phyloP scores from a whole-genome alignment of 2,797 vertebrate genomes.

The Enteromius trimaculatus region DNA sequence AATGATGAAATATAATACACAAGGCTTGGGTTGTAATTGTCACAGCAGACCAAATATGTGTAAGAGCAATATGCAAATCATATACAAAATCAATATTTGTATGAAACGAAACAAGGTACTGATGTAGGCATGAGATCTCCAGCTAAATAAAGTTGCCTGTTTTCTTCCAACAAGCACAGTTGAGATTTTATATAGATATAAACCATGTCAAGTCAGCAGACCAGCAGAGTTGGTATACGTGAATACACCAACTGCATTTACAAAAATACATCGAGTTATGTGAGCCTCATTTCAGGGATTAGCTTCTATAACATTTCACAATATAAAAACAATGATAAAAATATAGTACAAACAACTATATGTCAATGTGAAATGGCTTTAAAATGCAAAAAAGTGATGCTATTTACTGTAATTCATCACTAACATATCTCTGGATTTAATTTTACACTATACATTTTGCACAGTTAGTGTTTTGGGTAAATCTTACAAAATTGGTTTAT shows the following conservation, averaged over 20 bases:
- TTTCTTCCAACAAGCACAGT: slow-evolving; percentile 35
- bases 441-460: background rate
- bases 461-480: background rate
- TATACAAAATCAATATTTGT: slow-evolving; percentile 27
- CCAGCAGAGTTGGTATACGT: slow-evolving; percentile 28
- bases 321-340: background rate
- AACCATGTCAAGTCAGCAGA: background rate
- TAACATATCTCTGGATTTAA: background rate
- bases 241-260: too few relatives aligned
- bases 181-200: slow-evolving; percentile 52
- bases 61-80: slow-evolving; percentile 50
- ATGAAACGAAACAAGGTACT: slow-evolving; percentile 26
- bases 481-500: background rate
- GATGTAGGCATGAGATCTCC: slow-evolving; percentile 37
- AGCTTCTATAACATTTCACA: background rate
- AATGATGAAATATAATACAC: background rate
- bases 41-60: slow-evolving; percentile 53
- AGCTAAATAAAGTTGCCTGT: slow-evolving; percentile 52
- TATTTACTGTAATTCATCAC: background rate
- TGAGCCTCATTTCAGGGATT: background rate
- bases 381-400: background rate
- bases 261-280: background rate
- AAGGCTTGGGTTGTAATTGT: slow-evolving; percentile 24
- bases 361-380: background rate
- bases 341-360: background rate